Evolutionary conservation across 2,113 vertebrate species (phyloP), one percentile per base, ranked within the genome.

Genomic region (Empidonax traillii): DNA sequence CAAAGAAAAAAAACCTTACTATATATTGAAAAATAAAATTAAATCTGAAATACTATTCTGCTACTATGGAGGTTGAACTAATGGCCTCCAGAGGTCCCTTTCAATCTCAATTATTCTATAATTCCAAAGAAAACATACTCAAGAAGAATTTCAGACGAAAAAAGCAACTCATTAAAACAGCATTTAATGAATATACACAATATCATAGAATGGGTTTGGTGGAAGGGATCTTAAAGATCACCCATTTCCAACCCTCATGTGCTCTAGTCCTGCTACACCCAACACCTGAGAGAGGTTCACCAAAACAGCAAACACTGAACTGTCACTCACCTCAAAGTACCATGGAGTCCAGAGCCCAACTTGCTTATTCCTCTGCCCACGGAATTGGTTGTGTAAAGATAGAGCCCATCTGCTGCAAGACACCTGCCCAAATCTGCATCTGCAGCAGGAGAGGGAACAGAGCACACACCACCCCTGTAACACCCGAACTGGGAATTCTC

Each of bases 281-380:
- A 46, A 12, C 11, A 53, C 8, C 24, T 9, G 2, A n/a, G 35
- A 93, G 49, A 46, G 21, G 10, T 17, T 80, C 74, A 35, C 39
- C 44, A 44, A 39, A 72, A 30, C 33, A 89, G 82, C 24, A 87
- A 90, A 14, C 28, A 79, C 39, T 75, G 66, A 44, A 31, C 39
- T 43, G 56, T 12, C 59, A 89, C 98, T 99, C 98, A 99, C 99
- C 99, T 98, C 96, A 99, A 98, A 58, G 99, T 99, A 55, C 99
- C 99, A 17, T 99, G 99, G 95, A 99, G 98, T 89, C 99, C 99
- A 90, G 99, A 99, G 74, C 99, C 99, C 94, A 99, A 96, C 93
- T 99, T 99, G 98, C 99, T 99, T 96, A 99, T 98, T 92, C 99
- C 99, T 98, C 98, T 99, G 97, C 99, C 99, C 96, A 99, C 99